phyloP scores from a whole-genome alignment of 2,888 invertebrate genomes.

The Ferdinandea cuprea region DNA sequence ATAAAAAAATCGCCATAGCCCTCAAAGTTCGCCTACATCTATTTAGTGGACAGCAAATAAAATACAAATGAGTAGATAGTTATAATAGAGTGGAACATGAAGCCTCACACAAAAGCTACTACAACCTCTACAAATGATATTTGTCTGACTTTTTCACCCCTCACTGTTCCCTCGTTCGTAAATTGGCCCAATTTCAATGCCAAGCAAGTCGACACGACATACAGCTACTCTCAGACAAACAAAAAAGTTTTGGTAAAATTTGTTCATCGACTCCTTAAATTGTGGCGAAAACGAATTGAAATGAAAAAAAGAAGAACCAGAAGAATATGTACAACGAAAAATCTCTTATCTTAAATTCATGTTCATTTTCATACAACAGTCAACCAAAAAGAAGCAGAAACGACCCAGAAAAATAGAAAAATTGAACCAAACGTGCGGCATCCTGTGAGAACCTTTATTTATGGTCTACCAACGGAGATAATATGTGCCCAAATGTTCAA shows the following conservation, averaged over 20 bases:
- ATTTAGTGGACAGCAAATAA: constrained; percentile 10
- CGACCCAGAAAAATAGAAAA: constrained; percentile 15
- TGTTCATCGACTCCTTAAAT: constrained; percentile 62
- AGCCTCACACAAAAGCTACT: constrained; percentile 45
- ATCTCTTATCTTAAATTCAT: constrained; percentile 61
- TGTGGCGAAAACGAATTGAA: constrained; percentile 54
- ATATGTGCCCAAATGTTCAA: constrained; percentile 73
- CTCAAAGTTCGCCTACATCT: constrained; percentile 12
- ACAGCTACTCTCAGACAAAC: too few relatives aligned
- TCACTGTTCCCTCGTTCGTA: constrained; percentile 2
- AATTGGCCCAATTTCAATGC: constrained; percentile 49
- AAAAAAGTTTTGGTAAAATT: constrained; percentile 49
- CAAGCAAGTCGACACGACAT: constrained; percentile 22
- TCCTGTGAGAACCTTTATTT: constrained; percentile 70
- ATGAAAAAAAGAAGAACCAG: constrained; percentile 27
- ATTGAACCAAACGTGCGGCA: constrained; percentile 44
- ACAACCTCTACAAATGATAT: constrained; percentile 44
- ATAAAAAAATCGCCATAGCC: constrained; percentile 25
- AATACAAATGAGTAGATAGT: constrained; percentile 41
- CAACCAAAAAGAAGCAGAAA: constrained; percentile 23
- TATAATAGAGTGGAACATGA: constrained; percentile 49
- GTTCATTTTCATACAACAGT: constrained; percentile 47
- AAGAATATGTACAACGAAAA: constrained; percentile 30
- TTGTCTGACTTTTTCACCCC: constrained; percentile 32
- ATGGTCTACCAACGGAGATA: constrained; percentile 73